Evolutionary conservation across 2,888 invertebrate genomes (phyloP), one percentile per base, ranked within the genome.

Genomic region (Drosophila anomelani): DNA sequence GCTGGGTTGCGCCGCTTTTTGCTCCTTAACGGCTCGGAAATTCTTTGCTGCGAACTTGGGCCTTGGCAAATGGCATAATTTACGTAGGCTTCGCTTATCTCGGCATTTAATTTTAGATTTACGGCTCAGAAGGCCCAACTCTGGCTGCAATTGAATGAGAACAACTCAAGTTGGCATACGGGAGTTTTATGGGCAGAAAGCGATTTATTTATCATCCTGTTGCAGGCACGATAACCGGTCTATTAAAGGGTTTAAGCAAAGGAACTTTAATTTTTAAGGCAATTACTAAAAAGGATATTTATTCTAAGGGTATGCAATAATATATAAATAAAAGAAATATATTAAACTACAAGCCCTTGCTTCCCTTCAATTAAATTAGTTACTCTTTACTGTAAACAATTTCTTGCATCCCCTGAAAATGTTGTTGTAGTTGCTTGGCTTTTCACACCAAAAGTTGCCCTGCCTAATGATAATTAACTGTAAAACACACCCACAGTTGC

Each of bases 91-190:
- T 58, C 56, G 74, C 76, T 80, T 80, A 83, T 80, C 80, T 80
- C 29, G 66, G 76, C 78, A 80, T 80, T 80, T 80, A 80, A 81
- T 76, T 80, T 76, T 57, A 78, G 79, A 80, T 80, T 80, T 83
- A 83, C 70, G 78, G 66, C 55, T 61, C 3, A 6, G 29, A 29
- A 29, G 29, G 29, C 55, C 53, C 9, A n/a, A 29, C 29, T 47
- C 49, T 51, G 26, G 34, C 41, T 63, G 41, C 38, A 29, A 57
- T 73, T 63, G 36, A 53, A 57, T 55, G 26, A 47, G 39, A 51
- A 15, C 8, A 44, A 51, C 44, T 53, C 63, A n/a, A 72, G 54
- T 51, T 57, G 51, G 73, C 38, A 53, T 39, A 46, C 20, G 39
- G 20, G 15, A 54, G 44, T 71, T 70, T 54, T 60, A 70, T 59